Base-by-base conservation (phyloP, 2,113 vertebrate genomes). In the Microcebus lehilahytsara region DNA sequence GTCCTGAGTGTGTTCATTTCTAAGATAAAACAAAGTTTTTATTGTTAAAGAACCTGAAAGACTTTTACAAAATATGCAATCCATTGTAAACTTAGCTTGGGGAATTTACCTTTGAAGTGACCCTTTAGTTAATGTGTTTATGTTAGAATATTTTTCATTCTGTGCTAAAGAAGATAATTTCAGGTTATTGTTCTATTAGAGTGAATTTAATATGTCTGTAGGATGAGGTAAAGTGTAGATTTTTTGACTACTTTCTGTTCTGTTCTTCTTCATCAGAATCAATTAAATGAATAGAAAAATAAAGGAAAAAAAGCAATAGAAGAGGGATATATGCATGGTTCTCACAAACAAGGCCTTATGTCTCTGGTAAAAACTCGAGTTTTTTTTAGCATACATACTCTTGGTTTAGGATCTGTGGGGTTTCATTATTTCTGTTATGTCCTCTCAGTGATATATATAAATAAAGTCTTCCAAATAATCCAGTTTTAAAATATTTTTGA, bases 391-490 rank as follows among this genome's bases (percentile, higher is more conserved):
- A 40, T 92, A 22, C 3, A 27, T 83, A 2, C 6, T 32, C n/a
- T 77, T 91, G 37, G 37, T 93, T 93, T 88, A 71, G 37, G 53
- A 75, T n/a, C 10, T 91, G 19, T 46, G 30, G 23, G 3, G 5
- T 85, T 71, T 56, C 17, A 32, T 93, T 84, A 83, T 74, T 96
- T 93, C 30, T 81, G 16, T 91, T 93, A 85, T 72, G 92, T 97
- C 46, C 46, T 95, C 42, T 85, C 23, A 49, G 13, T 64, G 16
- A 89, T 64, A 17, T 2, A 37, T 62, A 67, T 71, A 88, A 32
- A 85, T 91, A 60, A 81, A 91, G 51, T 71, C 20, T 75, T 86
- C 42, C 10, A 53, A 32, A 60, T 79, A 78, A 64, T 92, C 9
- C 10, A 64, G 5, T 69, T 53, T 53, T 32, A 72, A 96, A 91